Percentiles rank a stretch among this genome's conserved stretches.
Conservation (phyloP, 2,797 vertebrate genomes). For the Glyptemys insculpta region DNA sequence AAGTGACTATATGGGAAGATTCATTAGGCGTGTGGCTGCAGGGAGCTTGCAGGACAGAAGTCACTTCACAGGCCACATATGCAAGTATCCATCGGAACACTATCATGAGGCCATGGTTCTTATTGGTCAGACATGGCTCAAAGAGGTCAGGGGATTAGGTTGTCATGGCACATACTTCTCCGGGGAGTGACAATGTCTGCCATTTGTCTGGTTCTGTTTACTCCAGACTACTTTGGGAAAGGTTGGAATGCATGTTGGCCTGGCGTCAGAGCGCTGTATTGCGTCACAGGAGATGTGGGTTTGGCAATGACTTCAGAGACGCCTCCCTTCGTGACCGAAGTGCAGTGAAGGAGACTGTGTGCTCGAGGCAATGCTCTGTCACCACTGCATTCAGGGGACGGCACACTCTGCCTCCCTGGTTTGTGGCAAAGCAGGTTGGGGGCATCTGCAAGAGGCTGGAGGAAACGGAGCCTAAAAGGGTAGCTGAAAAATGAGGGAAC, state of each 20-base stretch:
- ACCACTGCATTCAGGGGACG: not conserved
- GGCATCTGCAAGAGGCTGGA: not conserved
- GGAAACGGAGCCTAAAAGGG: not conserved
- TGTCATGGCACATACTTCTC: not conserved
- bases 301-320: not conserved
- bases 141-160: not conserved
- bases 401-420: not conserved
- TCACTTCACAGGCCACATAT: not conserved
- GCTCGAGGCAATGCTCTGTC: not conserved
- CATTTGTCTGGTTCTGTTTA: not conserved
- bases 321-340: not conserved
- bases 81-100: not conserved
- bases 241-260: not conserved
- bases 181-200: not conserved
- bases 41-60: accelerated
- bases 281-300: not conserved
- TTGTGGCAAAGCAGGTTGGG: not conserved
- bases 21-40: not conserved
- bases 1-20: not conserved
- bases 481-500: not conserved
- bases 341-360: not conserved
- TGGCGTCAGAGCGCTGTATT: not conserved
- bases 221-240: not conserved
- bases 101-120: not conserved
- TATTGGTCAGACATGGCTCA: not conserved